phyloP scores from a whole-genome alignment of 2,888 invertebrate species.

The Morinoia aosen region DNA sequence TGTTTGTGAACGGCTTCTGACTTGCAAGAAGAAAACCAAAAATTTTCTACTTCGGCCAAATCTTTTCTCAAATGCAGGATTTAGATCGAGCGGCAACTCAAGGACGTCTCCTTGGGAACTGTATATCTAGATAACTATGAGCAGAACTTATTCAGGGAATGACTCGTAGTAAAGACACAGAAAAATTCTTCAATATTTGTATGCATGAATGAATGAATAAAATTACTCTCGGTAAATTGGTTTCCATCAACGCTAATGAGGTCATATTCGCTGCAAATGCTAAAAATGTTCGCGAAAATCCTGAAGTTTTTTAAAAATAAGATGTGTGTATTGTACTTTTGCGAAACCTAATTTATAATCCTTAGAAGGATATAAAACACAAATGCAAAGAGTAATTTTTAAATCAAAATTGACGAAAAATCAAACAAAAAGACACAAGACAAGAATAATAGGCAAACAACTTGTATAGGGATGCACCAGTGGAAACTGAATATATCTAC shows the following conservation, averaged over 20 bases:
- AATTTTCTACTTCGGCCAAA: neutral
- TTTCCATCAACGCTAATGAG: neutral
- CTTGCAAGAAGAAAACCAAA: neutral
- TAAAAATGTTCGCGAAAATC: neutral
- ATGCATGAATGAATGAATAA: neutral
- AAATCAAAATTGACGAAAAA: neutral
- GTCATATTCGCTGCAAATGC: neutral
- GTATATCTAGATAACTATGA: neutral
- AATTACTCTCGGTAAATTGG: neutral
- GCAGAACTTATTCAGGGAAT: neutral
- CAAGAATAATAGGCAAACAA: neutral
- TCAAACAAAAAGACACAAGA: neutral
- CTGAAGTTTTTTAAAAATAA: neutral
- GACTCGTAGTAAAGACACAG: neutral
- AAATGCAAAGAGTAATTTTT: neutral
- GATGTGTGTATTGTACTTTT: neutral
- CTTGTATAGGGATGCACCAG: neutral
- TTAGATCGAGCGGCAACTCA: neutral
- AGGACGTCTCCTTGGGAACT: neutral
- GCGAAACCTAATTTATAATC: neutral
- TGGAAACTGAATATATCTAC: no score
- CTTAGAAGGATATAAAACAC: neutral
- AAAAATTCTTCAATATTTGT: neutral
- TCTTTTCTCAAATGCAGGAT: neutral
- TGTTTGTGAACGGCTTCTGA: conserved; percentile 3